Base-by-base conservation (phyloP, 64 coral and sea anemone genomes). In the Pachyseris speciosa region DNA sequence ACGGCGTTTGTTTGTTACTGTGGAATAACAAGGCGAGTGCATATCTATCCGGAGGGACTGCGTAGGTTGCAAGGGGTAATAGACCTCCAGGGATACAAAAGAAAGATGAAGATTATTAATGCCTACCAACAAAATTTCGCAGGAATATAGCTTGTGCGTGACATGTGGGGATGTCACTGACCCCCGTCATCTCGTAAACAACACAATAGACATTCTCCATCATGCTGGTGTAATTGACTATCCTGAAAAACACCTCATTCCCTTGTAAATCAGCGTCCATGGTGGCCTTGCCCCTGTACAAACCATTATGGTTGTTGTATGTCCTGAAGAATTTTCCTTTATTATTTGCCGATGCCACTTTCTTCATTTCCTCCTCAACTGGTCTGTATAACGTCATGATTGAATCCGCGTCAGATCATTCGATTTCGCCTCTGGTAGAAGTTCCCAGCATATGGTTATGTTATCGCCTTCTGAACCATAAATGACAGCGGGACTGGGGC, bases 371-470 rank as follows among this genome's bases (percentile, higher is more conserved):
- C 8, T n/a, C 9, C 3, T 63, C 77, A 7, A 25, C 33, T 37
- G 77, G 77, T 61, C 53, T 59, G 33, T 25, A 39, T 15, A 81
- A 61, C 5, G 77, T 22, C 22, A 25, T 15, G 15, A 41, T 36
- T 38, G 33, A 9, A 61, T 37, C 5, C 34, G 77, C 0, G 0
- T 13, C 22, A 81, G 7, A 20, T 2, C 0, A 20, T 2, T 38
- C 9, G 15, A 1, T 1, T 37, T 57, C 2, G 28, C 22, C 26
- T 12, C 30, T 22, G 50, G 28, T 5, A 79, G 28, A n/a, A n/a
- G n/a, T n/a, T 31, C 58, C 77, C 77, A 81, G 49, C 77, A 81
- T 7, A 81, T 9, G n/a, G 77, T 81, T 8, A 81, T 22, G 31
- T 60, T 40, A 37, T 40, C 50, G 9, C 34, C 77, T 9, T 81